These are phyloP conservation scores for Steinernema scapterisci DNA, from an alignment of 2,888 invertebrate genomes.

Conservation along the genomic window DNA sequence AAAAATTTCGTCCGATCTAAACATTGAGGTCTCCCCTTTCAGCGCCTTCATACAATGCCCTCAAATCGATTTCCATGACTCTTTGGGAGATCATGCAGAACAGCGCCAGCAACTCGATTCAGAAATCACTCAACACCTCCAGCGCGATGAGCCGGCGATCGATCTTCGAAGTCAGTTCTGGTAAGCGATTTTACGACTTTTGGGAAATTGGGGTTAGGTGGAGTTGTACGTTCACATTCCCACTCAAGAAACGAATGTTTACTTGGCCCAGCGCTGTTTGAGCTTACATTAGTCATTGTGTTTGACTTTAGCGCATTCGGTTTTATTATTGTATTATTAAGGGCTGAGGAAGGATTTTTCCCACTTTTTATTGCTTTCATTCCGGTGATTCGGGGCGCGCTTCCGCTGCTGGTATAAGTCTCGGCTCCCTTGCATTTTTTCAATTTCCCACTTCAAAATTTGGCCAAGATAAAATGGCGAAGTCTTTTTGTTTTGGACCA, in stretches of 20 bases:
- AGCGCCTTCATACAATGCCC: conserved; percentile 73
- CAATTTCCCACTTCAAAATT: not conserved
- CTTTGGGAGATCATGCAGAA: conserved; percentile 75
- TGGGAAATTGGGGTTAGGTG: not conserved
- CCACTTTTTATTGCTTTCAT: conserved; percentile 17
- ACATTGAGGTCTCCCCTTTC: conserved; percentile 63
- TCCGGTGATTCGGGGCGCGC: not conserved
- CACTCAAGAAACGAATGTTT: not conserved
- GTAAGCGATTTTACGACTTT: not conserved
- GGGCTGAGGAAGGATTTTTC: conserved; percentile 6
- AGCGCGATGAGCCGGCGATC: conserved; percentile 8
- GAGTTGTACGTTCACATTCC: not conserved
- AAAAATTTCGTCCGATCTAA: too few species aligned
- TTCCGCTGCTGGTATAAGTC: not conserved
- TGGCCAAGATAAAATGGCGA: not conserved
- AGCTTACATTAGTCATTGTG: conserved; percentile 10
- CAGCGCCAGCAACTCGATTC: conserved; percentile 50
- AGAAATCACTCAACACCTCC: conserved; percentile 46
- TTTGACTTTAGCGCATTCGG: conserved; percentile 13
- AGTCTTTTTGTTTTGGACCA: not conserved
- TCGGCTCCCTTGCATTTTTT: not conserved
- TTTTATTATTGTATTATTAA: conserved; percentile 14
- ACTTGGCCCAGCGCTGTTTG: not conserved
- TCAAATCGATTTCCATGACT: conserved; percentile 70
- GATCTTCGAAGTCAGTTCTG: conserved; percentile 5